Base-by-base conservation (phyloP, 2,113 vertebrate species). In the Amblyopsis rosae region DNA sequence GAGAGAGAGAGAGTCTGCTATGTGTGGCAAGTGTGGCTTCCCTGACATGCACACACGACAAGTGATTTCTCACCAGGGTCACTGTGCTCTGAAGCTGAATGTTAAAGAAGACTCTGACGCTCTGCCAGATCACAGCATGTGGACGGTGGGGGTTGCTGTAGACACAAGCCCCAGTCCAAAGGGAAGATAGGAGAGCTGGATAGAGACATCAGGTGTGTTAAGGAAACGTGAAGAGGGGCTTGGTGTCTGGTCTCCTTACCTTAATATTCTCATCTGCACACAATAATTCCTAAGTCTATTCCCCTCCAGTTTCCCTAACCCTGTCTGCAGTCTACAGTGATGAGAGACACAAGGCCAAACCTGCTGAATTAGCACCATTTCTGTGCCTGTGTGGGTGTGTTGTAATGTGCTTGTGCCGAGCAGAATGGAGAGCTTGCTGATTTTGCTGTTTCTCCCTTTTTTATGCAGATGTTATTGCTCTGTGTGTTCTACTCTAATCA, bases 11-110 rank as follows among this genome's bases (percentile, higher is more conserved):
- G 12, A 59, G 58, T n/a, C 67, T 64, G 66, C 69, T 76, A 82
- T 82, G 35, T 73, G 79, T 86, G 80, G 80, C 68, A 81, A 78
- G 76, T 70, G 68, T 55, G 60, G 33, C 72, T 70, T n/a, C 50
- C 62, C 65, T 67, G 62, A 59, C 77, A 62, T 13, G 59, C 76
- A 56, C 73, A 26, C 26, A 26, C 71, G 70, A 77, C 75, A 78
- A 77, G 76, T 87, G 76, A 80, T 41, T 85, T 87, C 76, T 58
- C 69, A 56, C 77, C 76, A 12, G 13, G 70, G 77, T 81, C 75
- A 76, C 51, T 1, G 59, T 50, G 76, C 75, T 49, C 15, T 41
- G 26, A 58, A 60, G 53, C 47, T 51, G 41, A 82, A 84, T 82
- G 72, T 70, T 84, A 74, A 84, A 64, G 60, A 70, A 61, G 58